Base-by-base conservation (phyloP, 2,888 invertebrate genomes). In the Dastarcus helophoroides region DNA sequence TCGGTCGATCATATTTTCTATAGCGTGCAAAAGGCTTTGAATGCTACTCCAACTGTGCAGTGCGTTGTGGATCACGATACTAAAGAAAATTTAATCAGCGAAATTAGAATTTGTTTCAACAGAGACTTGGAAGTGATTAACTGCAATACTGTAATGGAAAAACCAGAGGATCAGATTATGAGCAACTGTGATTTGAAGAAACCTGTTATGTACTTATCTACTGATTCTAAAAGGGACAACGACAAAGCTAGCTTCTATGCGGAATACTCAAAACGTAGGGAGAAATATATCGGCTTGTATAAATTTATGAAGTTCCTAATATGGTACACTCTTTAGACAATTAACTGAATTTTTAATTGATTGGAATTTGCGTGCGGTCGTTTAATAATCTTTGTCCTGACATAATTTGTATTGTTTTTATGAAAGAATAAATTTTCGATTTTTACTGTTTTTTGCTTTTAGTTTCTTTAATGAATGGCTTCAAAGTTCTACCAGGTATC, bases 71-170 rank as follows among this genome's bases (percentile, higher is more conserved):
- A 79, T 50, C 59, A 67, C 50, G 59, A 67, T 33, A 65, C 65
- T 1, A 68, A 69, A 12, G 59, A 67, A 11, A 68, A 67, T 2
- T 75, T 72, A 47, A 51, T 85, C 28, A 69, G 71, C 11, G 84
- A 85, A 54, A 71, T 85, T 31, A 65, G 80, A 11, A 68, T 85
- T 28, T 86, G 85, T 48, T 78, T 85, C 42, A 65, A 76, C 49
- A 83, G 80, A 50, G 54, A 60, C 1, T 55, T 85, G 11, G 54
- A 69, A 19, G 50, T 79, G 9, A 64, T 70, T 2, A 69, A 81
- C 50, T 85, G 84, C 50, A 72, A 79, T 54, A 70, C 71, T 6
- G 64, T 72, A 2, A 50, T 47, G 29, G 39, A 43, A 3, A 37
- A 40, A 12, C 34, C 44, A 25, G 37, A 51, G 46, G 46, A 43